Evolutionary conservation across 2,113 vertebrate species (phyloP), one percentile per base, ranked within the genome.

Genomic region (Carassius carassius): DNA sequence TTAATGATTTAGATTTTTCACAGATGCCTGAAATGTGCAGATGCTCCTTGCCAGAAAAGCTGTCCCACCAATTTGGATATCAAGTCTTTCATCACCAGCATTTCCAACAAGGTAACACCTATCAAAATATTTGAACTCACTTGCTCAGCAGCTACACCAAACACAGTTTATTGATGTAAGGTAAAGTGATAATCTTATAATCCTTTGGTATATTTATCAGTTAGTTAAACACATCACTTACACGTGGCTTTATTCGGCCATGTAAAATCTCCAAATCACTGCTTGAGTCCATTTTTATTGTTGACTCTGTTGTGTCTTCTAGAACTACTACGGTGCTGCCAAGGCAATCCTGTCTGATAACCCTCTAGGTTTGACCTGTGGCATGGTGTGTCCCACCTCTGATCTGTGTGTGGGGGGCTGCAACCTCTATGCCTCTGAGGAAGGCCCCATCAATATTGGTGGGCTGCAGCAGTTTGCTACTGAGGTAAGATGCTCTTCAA

Each of bases 391-490:
- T 86, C 96, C 96, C 63, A 97, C 96, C 62, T 97, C 96, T n/a
- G 96, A 97, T 89, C 96, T 97, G 76, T 97, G 96, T 84, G 96
- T 97, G 75, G 96, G 88, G 1, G 93, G 94, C 37, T 94, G 93
- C 82, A 94, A 94, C 87, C 86, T 94, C 13, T 96, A 94, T 58
- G 96, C 96, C 13, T 93, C 96, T 10, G 97, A 98, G 88, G 96
- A 99, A 86, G 98, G 98, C 72, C 95, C 98, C 11, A 97, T 99
- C 88, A 99, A 99, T 91, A 99, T 99, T 37, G 97, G 97, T 82
- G 98, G 98, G 72, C 76, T 99, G 56, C 98, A 99, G 91, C 98
- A 99, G 91, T 99, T 98, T 92, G 95, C 98, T 87, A 94, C 94
- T 2, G 97, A 99, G 97, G 98, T 99, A 95, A 96, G 67, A 47